phyloP scores from a whole-genome alignment of 2,113 vertebrate species.

The Mustelus asterias region DNA sequence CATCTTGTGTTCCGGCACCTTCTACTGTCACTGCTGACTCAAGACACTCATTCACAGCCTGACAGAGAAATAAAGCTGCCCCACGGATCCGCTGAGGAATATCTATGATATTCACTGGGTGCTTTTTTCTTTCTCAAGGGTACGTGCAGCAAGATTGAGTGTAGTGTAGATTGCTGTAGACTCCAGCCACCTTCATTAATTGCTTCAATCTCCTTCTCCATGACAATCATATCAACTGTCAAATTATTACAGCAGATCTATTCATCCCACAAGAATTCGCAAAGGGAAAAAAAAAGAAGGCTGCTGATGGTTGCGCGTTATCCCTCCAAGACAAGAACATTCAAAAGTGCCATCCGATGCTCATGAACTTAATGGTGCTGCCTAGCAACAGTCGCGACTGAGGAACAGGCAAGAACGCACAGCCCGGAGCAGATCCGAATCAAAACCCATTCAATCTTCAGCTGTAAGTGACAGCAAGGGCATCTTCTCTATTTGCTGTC shows the following conservation, averaged over 20 bases:
- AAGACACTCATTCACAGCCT: neutral
- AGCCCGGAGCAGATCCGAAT: neutral
- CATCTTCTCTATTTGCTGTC: neutral
- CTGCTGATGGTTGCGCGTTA: neutral
- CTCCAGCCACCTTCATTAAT: conserved; percentile 9
- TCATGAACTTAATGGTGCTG: neutral
- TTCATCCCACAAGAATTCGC: neutral
- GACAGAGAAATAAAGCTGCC: neutral
- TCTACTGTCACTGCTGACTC: neutral
- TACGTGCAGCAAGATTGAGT: conserved; percentile 23
- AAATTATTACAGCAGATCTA: conserved; percentile 36
- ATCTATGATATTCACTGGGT: neutral
- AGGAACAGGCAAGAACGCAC: neutral
- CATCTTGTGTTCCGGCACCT: neutral
- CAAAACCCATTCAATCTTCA: neutral
- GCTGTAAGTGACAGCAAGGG: neutral
- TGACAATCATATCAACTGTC: conserved; percentile 30
- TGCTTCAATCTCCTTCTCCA: conserved; percentile 28
- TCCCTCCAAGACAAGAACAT: conserved; percentile 16
- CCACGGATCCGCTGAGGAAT: neutral
- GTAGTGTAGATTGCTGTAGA: neutral
- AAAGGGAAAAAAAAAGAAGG: neutral
- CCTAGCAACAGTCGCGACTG: neutral
- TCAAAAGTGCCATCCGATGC: neutral
- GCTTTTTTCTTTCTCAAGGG: conserved; percentile 4